Conservation (phyloP, 92 coral and sea anemone genomes). For the Montipora capitata region DNA sequence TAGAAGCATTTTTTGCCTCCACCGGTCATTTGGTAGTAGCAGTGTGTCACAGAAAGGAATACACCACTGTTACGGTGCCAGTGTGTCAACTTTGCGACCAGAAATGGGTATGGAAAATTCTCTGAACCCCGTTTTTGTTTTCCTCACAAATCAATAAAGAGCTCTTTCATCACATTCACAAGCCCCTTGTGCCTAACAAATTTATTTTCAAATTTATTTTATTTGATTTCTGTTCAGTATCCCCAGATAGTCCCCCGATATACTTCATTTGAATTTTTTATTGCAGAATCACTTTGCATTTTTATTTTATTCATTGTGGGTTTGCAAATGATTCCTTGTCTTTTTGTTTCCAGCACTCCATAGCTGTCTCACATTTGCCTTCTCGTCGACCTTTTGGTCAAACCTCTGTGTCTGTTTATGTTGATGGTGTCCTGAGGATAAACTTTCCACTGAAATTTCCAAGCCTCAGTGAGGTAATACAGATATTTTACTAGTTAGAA, state of each 20-base stretch:
- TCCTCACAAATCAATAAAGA: no score
- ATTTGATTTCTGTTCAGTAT: no score
- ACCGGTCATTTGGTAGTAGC: conserved; percentile 90
- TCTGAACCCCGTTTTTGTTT: not conserved
- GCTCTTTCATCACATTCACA: no score
- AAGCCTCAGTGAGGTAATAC: conserved; percentile 87
- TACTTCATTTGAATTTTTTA: no score
- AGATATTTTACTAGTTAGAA: not conserved
- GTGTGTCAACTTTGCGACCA: conserved; percentile 82
- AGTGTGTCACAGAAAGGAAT: conserved; percentile 84
- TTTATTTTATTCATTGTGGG: not conserved
- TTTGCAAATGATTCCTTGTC: not conserved
- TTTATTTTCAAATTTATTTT: no score
- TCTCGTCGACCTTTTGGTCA: conserved; percentile 95
- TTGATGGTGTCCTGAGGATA: conserved; percentile 83
- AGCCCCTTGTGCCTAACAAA: no score
- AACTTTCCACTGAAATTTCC: conserved; percentile 89
- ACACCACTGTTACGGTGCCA: conserved; percentile 85
- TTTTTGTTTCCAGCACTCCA: conserved; percentile 82
- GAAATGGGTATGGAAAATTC: conserved; percentile 80
- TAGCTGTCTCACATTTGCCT: conserved; percentile 81
- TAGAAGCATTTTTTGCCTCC: conserved; percentile 89
- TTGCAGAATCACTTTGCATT: no score
- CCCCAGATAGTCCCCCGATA: no score
- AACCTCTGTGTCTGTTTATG: conserved; percentile 85